These are phyloP conservation scores for Pygmarrhopalites habei DNA, from an alignment of 1,140 invertebrate species.

Conservation along the genomic window DNA sequence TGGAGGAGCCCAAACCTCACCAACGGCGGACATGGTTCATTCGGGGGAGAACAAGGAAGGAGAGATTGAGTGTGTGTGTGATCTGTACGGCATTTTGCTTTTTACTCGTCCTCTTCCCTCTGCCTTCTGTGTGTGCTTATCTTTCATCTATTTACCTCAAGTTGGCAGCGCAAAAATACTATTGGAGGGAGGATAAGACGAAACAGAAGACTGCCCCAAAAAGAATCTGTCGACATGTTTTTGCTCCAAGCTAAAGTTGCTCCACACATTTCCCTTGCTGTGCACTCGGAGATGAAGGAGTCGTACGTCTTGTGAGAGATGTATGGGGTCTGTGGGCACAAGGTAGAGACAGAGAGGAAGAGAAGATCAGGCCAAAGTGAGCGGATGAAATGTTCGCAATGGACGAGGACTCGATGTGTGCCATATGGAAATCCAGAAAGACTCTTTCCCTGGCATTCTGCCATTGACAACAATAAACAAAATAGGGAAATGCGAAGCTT, in stretches of 20 bases:
- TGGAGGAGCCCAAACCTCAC: not conserved
- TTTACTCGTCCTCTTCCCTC: not conserved
- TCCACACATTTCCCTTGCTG: not conserved
- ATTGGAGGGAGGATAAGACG: not conserved
- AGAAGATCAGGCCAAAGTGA: not conserved
- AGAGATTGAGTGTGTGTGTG: not conserved
- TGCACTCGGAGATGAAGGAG: not conserved
- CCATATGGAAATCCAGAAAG: conserved; percentile 24
- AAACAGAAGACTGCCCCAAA: not conserved
- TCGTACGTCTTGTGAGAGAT: not conserved
- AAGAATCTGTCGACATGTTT: not conserved
- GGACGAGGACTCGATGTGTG: not conserved
- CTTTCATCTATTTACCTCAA: not conserved
- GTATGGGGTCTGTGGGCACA: not conserved
- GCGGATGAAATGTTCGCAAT: conserved; percentile 15
- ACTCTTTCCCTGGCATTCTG: conserved; percentile 29
- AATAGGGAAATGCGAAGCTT: not conserved
- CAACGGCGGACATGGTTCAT: not conserved
- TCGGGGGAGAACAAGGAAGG: not conserved
- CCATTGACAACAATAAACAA: conserved; percentile 35
- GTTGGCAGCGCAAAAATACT: not conserved
- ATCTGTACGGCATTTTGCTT: too few relatives aligned
- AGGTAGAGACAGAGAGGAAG: not conserved
- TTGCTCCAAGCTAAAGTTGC: not conserved
- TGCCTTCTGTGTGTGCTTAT: not conserved